These are phyloP conservation scores for Zonotrichia leucophrys DNA, from an alignment of 2,113 vertebrate genomes.

Conservation along the genomic window DNA sequence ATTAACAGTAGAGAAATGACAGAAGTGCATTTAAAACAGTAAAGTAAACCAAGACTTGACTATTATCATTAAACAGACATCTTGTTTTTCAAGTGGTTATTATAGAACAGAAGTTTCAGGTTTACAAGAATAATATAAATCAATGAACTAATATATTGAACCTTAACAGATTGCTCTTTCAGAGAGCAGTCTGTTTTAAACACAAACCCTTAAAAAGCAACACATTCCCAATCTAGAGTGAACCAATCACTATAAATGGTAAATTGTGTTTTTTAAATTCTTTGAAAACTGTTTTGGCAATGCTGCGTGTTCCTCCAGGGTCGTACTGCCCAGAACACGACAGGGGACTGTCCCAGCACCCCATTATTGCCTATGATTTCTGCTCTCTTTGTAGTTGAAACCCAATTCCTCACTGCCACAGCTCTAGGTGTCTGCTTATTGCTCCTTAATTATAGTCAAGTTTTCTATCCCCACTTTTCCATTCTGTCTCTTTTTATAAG, in stretches of 20 bases:
- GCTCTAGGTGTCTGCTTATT: neutral
- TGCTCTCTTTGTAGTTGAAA: neutral
- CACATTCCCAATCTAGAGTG: neutral
- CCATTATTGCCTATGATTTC: neutral
- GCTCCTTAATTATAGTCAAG: neutral
- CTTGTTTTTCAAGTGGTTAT: slow-evolving; percentile 44
- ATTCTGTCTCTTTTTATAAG: neutral
- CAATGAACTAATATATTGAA: slow-evolving; percentile 37
- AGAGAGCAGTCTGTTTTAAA: slow-evolving; percentile 29
- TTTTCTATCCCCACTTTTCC: neutral
- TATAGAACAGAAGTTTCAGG: slow-evolving; percentile 7
- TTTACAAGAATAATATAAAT: slow-evolving; percentile 49
- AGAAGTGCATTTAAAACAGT: neutral
- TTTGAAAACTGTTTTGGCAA: neutral
- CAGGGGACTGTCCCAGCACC: neutral
- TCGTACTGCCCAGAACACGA: neutral
- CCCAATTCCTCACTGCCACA: neutral
- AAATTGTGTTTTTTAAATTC: neutral
- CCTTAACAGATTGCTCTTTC: slow-evolving; percentile 25
- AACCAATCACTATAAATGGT: neutral
- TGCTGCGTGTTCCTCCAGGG: rapidly evolving
- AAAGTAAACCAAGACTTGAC: neutral
- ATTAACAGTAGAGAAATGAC: neutral
- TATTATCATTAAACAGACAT: neutral
- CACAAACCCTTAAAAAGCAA: slow-evolving; percentile 8